Percentiles rank a stretch among this genome's conserved stretches.
These are phyloP conservation scores for Leptogaster cylindrica DNA, from an alignment of 2,888 invertebrate species.

Conservation along the genomic window DNA sequence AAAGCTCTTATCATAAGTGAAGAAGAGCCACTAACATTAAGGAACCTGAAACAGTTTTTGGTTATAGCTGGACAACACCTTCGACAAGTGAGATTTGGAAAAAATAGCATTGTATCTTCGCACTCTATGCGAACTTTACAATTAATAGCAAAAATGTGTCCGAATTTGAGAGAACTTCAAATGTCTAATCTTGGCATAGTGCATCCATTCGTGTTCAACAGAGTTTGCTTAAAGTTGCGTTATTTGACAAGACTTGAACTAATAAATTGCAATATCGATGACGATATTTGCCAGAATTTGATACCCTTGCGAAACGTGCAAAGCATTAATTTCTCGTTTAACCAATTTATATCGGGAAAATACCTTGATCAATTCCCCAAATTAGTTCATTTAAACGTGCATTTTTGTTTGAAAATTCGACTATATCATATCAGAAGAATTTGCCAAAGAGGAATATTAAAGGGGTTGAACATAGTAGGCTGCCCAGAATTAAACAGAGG, in stretches of 20 bases:
- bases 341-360: constrained; percentile 42
- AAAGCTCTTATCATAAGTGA: constrained; percentile 33
- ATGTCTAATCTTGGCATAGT: no score
- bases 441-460: constrained; percentile 33
- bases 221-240: no score
- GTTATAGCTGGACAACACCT: constrained; percentile 34
- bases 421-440: constrained; percentile 40
- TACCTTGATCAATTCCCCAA: constrained; percentile 40
- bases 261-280: constrained; percentile 37
- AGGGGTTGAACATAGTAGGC: constrained; percentile 42
- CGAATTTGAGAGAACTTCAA: no score
- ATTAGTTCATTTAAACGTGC: constrained; percentile 40
- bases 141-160: no score
- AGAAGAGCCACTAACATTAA: constrained; percentile 42
- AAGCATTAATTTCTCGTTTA: constrained; percentile 42
- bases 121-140: no score
- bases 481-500: no score
- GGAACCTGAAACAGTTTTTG: constrained; percentile 39
- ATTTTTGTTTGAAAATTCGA: constrained; percentile 43
- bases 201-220: no score
- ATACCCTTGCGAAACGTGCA: constrained; percentile 22
- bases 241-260: constrained; percentile 32
- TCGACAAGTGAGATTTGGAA: constrained; percentile 13
- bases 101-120: neutral
- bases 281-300: constrained; percentile 19